phyloP scores from a whole-genome alignment of 2,113 vertebrate genomes.

The Dasyornis broadbenti region DNA sequence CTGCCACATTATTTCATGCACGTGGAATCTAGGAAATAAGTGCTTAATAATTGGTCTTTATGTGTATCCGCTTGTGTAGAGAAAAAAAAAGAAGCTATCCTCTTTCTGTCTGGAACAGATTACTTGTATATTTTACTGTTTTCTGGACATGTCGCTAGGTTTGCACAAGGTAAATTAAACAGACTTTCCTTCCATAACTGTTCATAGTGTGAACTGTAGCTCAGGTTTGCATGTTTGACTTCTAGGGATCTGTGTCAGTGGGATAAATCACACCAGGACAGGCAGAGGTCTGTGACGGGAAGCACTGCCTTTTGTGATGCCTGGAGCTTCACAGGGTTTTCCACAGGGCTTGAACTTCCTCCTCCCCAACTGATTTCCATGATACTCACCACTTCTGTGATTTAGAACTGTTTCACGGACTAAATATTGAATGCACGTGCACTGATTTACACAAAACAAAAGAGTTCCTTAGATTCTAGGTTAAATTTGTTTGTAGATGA shows the following conservation, averaged over 20 bases:
- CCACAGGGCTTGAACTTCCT: background rate
- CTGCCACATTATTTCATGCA: background rate
- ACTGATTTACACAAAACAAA: background rate
- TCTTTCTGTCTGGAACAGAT: background rate
- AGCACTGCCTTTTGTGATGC: background rate
- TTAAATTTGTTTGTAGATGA: background rate
- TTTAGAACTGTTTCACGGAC: background rate
- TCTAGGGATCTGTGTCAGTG: background rate
- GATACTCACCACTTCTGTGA: background rate
- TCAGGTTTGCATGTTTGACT: background rate
- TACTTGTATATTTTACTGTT: background rate
- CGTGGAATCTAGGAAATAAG: background rate
- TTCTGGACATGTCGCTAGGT: background rate
- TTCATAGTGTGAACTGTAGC: background rate
- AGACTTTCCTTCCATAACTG: background rate
- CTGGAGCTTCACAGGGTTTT: background rate
- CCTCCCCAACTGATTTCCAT: background rate
- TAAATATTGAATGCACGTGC: background rate
- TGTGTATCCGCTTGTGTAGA: accelerated
- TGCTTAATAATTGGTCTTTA: background rate
- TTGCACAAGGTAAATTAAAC: background rate
- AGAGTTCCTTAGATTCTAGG: background rate
- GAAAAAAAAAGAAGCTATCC: background rate
- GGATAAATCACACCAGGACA: background rate
- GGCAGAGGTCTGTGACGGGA: background rate